Base-by-base conservation (phyloP, 2,888 invertebrate genomes). In the Cactoblastis cactorum region DNA sequence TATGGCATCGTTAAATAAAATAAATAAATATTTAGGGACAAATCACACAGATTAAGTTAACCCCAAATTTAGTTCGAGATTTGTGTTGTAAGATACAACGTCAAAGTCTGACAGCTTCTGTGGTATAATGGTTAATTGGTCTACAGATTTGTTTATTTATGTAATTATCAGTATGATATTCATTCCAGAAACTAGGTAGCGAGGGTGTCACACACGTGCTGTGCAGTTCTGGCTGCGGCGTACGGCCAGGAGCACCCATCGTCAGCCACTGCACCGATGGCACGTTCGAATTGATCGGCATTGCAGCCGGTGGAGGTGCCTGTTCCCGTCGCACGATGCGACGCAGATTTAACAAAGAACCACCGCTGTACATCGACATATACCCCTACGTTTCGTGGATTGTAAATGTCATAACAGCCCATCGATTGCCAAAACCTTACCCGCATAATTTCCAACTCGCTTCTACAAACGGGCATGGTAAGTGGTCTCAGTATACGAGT, bases 351-450 rank as follows among this genome's bases (percentile, higher is more conserved):
- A 85, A 80, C 59, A 63, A 49, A 6, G 80, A 83, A 24, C 85
- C 85, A 0, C 85, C 87, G 0, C 58, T 85, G 0, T 87, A 79
- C 57, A 78, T 86, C 12, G 86, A 87, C 49, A 75, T 86, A 1
- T 86, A 70, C 52, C 86, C 86, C 1, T 87, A 85, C 62, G 64
- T 67, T 2, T 68, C 70, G 1, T 87, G 87, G 87, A 78, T 86
- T 11, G 65, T 74, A 22, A 86, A 84, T 54, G 77, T 81, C 1
- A 69, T 87, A 34, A 77, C 80, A 0, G 86, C 86, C 0, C 63
- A 77, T 47, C 62, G 75, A 1, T 54, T 84, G n/a, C 87, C 87
- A 0, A 55, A 66, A 5, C 67, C 86, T 0, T 84, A 82, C 55
- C 78, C 85, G 1, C 69, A 74, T 1, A 77, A 71, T 49, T 83